Evolutionary conservation across 1,140 invertebrate genomes (phyloP).

Genomic region (Gryllus bimaculatus): DNA sequence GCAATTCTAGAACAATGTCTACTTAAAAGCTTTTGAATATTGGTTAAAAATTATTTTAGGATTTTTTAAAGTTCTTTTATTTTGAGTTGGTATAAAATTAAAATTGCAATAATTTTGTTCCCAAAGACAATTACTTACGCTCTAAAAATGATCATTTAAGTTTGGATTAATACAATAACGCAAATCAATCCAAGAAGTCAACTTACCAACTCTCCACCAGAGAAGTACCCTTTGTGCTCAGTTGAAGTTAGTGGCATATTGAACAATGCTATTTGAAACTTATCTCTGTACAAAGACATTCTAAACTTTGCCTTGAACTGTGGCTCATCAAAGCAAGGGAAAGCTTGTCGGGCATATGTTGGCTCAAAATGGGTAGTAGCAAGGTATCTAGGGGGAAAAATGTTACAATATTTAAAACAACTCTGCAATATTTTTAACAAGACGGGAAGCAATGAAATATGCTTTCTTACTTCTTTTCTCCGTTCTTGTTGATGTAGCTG

Average conservation of each 20-base stretch:
- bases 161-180: too few species aligned
- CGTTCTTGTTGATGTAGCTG: constrained; percentile 63
- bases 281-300: constrained; percentile 76
- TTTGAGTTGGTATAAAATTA: too few species aligned
- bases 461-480: constrained; percentile 60
- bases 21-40: too few species aligned
- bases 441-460: too few species aligned
- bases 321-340: constrained; percentile 96
- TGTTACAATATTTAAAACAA: background rate
- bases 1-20: too few species aligned
- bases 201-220: constrained; percentile 72
- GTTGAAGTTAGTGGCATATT: constrained; percentile 85
- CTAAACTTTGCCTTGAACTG: constrained; percentile 89
- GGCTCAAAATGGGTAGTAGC: constrained; percentile 94
- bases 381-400: constrained; percentile 55
- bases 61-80: too few species aligned
- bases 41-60: too few species aligned
- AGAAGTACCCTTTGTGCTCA: constrained; percentile 75
- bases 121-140: too few species aligned
- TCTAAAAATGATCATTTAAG: too few species aligned
- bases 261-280: constrained; percentile 77
- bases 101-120: too few species aligned
- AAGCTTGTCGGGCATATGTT: constrained; percentile 84
- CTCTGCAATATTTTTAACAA: too few species aligned
- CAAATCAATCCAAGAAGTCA: background rate